Percentiles rank a stretch among this genome's conserved stretches.
phyloP scores from a whole-genome alignment of 2,797 vertebrate species.

The Sus cebifrons region DNA sequence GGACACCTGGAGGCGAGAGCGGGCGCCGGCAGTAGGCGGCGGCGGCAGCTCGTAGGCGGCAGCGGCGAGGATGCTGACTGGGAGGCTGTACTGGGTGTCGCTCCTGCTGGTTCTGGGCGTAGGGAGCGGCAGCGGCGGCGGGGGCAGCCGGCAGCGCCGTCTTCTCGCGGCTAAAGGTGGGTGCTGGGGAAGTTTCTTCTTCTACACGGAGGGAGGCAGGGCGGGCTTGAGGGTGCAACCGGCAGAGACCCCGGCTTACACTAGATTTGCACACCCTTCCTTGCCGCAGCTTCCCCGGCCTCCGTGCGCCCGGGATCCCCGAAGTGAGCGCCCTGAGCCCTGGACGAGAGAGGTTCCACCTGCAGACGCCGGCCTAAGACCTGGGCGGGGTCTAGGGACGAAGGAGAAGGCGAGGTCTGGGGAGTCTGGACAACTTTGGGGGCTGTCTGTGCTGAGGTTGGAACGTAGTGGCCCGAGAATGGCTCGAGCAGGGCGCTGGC shows the following conservation, averaged over 20 bases:
- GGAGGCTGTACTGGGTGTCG: constrained; percentile 88
- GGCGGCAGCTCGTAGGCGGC: constrained; percentile 37
- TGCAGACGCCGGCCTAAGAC: not conserved
- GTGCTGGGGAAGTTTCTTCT: constrained; percentile 88
- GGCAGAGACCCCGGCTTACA: not conserved
- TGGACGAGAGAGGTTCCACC: not conserved
- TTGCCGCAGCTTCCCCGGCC: constrained; percentile 12
- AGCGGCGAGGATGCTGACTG: constrained; percentile 85
- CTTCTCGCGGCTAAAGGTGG: constrained; percentile 94
- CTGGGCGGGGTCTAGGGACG: constrained; percentile 43
- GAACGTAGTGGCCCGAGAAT: not conserved
- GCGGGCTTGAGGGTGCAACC: not conserved
- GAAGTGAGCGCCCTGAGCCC: constrained; percentile 44
- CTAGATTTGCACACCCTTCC: not conserved
- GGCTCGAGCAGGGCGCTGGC: not conserved
- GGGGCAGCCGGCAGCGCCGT: constrained; percentile 88
- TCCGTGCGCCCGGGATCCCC: not conserved
- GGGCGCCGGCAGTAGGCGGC: constrained; percentile 61
- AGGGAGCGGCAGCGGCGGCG: constrained; percentile 76
- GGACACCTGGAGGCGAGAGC: constrained; percentile 73
- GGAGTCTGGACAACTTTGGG: constrained; percentile 77
- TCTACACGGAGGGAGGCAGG: not conserved
- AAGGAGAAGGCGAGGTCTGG: constrained; percentile 41
- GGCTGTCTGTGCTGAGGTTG: constrained; percentile 3
- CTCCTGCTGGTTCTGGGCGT: constrained; percentile 84